Percentiles rank a stretch among this genome's conserved stretches.
Conservation (phyloP, 2,797 vertebrate species). For the Florisuga fusca region DNA sequence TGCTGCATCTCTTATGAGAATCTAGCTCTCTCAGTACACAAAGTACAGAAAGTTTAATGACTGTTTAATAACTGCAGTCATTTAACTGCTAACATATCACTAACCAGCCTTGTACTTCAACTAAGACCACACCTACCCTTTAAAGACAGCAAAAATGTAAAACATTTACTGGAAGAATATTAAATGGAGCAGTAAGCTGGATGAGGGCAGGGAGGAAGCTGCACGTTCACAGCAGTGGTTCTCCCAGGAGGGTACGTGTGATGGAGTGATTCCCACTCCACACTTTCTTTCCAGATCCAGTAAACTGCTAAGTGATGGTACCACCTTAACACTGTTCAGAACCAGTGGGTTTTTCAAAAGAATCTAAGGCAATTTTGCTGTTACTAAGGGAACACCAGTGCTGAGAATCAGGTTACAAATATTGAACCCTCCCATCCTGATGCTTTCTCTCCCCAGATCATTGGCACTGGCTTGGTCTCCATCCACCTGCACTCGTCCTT, state of each 20-base stretch:
- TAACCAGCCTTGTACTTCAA: background rate
- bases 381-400: background rate
- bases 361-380: background rate
- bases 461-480: background rate
- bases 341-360: background rate
- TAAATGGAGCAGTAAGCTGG: background rate
- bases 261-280: background rate
- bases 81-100: background rate
- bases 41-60: background rate
- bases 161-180: background rate
- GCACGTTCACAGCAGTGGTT: background rate
- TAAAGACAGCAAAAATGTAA: background rate
- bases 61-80: background rate
- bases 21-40: background rate
- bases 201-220: background rate
- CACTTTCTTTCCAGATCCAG: background rate
- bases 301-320: background rate
- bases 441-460: background rate
- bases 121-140: background rate
- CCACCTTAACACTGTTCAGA: background rate
- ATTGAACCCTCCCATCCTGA: background rate
- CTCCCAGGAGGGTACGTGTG: fast-evolving
- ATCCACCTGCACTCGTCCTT: background rate
- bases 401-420: background rate
- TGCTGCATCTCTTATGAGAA: background rate